phyloP scores from a whole-genome alignment of 1,140 invertebrate genomes.

The Drosophila athabasca region DNA sequence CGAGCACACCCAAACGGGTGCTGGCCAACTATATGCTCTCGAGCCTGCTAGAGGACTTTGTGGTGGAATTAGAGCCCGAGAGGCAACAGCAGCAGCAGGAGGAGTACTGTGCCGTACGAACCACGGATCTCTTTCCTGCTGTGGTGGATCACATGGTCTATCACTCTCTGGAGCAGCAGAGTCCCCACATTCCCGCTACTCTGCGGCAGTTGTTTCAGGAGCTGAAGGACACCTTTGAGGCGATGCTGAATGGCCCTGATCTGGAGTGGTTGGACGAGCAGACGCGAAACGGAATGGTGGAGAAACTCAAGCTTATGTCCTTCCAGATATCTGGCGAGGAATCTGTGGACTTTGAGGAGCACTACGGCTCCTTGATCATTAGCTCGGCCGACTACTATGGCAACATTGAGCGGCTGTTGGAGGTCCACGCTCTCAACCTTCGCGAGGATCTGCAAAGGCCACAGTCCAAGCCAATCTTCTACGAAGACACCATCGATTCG shows the following conservation, averaged over 20 bases:
- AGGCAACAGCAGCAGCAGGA: conserved; percentile 25
- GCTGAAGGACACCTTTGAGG: conserved; percentile 54
- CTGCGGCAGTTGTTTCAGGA: conserved; percentile 58
- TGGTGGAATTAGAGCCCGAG: conserved; percentile 15
- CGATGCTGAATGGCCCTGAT: conserved; percentile 31
- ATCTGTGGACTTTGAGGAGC: conserved; percentile 81
- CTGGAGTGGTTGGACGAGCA: conserved; percentile 51
- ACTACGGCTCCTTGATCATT: conserved; percentile 85
- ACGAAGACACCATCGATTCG: conserved; percentile 93
- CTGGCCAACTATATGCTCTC: conserved; percentile 89
- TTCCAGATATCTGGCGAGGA: conserved; percentile 56
- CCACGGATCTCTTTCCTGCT: conserved; percentile 51
- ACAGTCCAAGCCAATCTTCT: conserved; percentile 89
- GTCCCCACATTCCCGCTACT: conserved; percentile 51
- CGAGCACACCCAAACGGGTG: conserved; percentile 83
- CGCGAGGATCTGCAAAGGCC: conserved; percentile 90
- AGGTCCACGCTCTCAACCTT: conserved; percentile 89
- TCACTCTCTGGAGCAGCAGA: conserved; percentile 45
- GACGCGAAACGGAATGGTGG: conserved; percentile 48
- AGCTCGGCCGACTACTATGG: conserved; percentile 92
- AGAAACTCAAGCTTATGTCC: conserved; percentile 64
- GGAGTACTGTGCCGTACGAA: conserved; percentile 45
- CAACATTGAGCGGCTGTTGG: conserved; percentile 90
- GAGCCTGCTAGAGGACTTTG: conserved; percentile 84
- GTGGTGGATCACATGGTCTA: conserved; percentile 66